Evolutionary conservation across 2,113 vertebrate species (phyloP).

Genomic region (Peromyscus polionotus): DNA sequence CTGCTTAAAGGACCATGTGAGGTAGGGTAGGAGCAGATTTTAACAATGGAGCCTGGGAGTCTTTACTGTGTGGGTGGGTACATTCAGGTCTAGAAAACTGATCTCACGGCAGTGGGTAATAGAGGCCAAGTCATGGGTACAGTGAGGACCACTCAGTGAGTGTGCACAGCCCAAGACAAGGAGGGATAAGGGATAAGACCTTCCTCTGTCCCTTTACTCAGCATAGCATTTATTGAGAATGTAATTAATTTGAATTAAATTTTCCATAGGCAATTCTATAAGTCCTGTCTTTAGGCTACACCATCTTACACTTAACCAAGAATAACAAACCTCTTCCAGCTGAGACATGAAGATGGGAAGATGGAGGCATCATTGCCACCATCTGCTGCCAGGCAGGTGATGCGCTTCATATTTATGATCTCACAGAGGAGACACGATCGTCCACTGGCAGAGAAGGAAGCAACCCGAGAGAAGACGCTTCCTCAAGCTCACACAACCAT

Average conservation of each 20-base stretch:
- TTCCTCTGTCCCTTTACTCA: not conserved
- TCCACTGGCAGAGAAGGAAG: not conserved
- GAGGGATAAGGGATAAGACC: not conserved
- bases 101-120: not conserved
- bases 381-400: not conserved
- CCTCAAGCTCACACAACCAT: not conserved
- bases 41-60: not conserved
- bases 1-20: not conserved
- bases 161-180: not conserved
- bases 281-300: not conserved
- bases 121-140: not conserved
- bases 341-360: not conserved
- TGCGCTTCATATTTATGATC: not conserved
- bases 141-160: not conserved
- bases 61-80: not conserved
- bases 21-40: not conserved
- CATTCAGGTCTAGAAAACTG: not conserved
- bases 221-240: not conserved
- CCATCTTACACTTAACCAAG: not conserved
- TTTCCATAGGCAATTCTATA: not conserved
- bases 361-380: not conserved
- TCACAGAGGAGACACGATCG: not conserved
- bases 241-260: constrained; percentile 19
- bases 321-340: not conserved
- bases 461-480: not conserved